phyloP scores from a whole-genome alignment of 2,888 invertebrate species.

The Coenonympha glycerion region DNA sequence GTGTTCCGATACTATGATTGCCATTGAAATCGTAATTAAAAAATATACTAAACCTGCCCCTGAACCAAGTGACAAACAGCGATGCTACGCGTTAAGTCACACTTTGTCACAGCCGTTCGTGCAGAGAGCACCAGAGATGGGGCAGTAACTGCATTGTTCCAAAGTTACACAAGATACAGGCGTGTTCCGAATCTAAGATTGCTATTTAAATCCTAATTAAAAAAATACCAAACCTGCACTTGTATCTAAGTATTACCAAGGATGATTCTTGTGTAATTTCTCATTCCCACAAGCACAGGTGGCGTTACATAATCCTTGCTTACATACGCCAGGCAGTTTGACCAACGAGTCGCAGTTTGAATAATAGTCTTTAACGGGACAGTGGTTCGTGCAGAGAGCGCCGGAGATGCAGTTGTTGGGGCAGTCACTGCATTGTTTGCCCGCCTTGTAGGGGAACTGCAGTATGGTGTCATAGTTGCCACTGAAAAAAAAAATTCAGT shows the following conservation, averaged over 20 bases:
- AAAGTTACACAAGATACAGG: too few relatives aligned
- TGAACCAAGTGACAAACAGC: conserved; percentile 29
- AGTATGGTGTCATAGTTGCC: conserved; percentile 80
- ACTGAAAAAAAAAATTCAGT: conserved; percentile 58
- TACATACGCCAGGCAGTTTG: conserved; percentile 47
- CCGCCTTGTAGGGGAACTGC: conserved; percentile 81
- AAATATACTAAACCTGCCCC: too few relatives aligned
- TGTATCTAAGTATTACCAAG: conserved; percentile 30
- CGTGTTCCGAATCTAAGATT: too few relatives aligned
- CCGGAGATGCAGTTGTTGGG: conserved; percentile 77
- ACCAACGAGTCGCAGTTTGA: conserved; percentile 82
- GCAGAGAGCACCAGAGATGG: too few relatives aligned
- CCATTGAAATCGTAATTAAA: too few relatives aligned
- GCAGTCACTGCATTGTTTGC: conserved; percentile 80
- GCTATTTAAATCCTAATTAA: too few relatives aligned
- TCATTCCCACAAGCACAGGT: conserved; percentile 82
- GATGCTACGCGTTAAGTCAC: conserved; percentile 66
- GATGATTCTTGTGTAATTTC: conserved; percentile 49
- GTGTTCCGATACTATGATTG: too few relatives aligned
- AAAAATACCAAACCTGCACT: too few relatives aligned
- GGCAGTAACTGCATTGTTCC: too few relatives aligned
- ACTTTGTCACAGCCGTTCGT: too few relatives aligned
- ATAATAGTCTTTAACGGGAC: conserved; percentile 81
- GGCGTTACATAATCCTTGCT: conserved; percentile 80
- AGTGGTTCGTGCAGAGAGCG: conserved; percentile 84